phyloP scores from a whole-genome alignment of 2,113 vertebrate species.

The Campylorhamphus procurvoides region DNA sequence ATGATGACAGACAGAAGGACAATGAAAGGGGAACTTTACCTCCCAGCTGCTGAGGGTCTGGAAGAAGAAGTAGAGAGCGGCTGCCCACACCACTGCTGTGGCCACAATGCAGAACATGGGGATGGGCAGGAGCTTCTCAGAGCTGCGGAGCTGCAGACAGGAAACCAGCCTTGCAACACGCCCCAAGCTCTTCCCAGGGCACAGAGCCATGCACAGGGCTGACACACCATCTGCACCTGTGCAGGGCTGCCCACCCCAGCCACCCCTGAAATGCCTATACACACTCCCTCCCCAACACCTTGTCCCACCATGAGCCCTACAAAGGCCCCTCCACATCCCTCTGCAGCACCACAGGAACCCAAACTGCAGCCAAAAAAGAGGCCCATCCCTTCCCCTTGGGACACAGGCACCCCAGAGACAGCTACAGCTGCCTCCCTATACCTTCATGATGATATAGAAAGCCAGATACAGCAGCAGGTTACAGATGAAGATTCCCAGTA shows the following conservation, averaged over 20 bases:
- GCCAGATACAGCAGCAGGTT: slow-evolving; percentile 83
- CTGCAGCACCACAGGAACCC: neutral
- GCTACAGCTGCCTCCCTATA: neutral
- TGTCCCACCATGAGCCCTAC: neutral
- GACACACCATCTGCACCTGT: neutral
- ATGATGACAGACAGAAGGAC: neutral
- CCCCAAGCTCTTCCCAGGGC: neutral
- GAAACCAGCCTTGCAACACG: neutral
- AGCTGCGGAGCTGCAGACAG: slow-evolving; percentile 77
- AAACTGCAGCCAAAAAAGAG: neutral
- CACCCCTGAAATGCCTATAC: neutral
- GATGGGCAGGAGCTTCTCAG: slow-evolving; percentile 75
- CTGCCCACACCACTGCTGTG: slow-evolving; percentile 76
- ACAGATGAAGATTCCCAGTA: slow-evolving; percentile 83
- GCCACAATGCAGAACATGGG: slow-evolving; percentile 80
- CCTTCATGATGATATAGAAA: slow-evolving; percentile 88
- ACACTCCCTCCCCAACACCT: neutral
- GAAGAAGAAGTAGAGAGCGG: slow-evolving; percentile 84
- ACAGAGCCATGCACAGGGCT: neutral
- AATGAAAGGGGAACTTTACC: slow-evolving; percentile 62
- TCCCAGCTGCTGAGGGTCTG: slow-evolving; percentile 86
- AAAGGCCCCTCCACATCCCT: neutral
- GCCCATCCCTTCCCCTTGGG: neutral
- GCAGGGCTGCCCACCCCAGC: neutral
- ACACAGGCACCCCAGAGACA: neutral